Evolutionary conservation across 1,140 invertebrate species (phyloP).

Genomic region (Drosophila orena): DNA sequence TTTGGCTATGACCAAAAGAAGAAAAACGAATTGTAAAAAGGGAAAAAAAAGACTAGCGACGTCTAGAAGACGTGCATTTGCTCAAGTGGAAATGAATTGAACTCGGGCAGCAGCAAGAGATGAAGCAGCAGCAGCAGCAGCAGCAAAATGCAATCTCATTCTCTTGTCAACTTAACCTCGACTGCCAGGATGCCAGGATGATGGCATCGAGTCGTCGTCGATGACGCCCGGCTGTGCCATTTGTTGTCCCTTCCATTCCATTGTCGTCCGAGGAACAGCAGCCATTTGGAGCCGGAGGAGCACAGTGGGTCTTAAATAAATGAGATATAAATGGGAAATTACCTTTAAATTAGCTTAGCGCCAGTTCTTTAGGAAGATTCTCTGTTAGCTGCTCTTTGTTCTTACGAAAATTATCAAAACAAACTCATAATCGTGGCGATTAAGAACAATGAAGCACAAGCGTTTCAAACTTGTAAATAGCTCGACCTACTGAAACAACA

Average conservation of each 20-base stretch:
- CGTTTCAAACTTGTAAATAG: too few species aligned
- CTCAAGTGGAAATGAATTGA: conserved; percentile 84
- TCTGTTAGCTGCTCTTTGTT: conserved; percentile 1
- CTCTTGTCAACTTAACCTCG: conserved; percentile 83
- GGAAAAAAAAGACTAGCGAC: conserved; percentile 12
- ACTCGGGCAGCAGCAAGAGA: conserved; percentile 59
- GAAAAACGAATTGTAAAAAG: not conserved
- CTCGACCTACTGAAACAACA: too few species aligned
- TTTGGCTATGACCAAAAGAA: conserved; percentile 46
- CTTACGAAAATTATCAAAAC: not conserved
- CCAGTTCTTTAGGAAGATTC: not conserved
- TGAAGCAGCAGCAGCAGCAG: conserved; percentile 4
- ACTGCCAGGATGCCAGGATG: conserved; percentile 50
- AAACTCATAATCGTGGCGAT: not conserved
- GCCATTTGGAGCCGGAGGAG: conserved; percentile 23
- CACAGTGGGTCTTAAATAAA: conserved; percentile 36
- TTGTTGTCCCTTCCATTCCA: conserved; percentile 39
- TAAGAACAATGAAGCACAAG: too few species aligned
- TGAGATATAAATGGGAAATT: conserved; percentile 13
- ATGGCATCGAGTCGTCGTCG: conserved; percentile 31
- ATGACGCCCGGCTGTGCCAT: conserved; percentile 50
- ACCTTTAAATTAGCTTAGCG: not conserved
- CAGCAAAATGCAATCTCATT: conserved; percentile 79
- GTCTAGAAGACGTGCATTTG: conserved; percentile 79
- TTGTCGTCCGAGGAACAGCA: conserved; percentile 33